phyloP scores from a whole-genome alignment of 2,888 invertebrate species.

The Rhodophaea formosa region DNA sequence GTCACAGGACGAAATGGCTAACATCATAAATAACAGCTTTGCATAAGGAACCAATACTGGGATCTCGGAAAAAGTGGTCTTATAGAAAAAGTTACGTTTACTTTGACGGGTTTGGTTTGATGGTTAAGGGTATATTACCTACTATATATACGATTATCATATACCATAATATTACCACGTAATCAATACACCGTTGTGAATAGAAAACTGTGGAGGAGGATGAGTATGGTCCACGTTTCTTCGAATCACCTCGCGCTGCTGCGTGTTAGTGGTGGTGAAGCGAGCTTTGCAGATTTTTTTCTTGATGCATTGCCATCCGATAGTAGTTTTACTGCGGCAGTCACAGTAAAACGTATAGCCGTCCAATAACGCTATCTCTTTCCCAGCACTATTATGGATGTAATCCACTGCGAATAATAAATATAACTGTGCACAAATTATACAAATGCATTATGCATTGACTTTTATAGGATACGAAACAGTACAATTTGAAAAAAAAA shows the following conservation, averaged over 20 bases:
- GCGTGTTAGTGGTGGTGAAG: not conserved
- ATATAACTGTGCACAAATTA: too few relatives aligned
- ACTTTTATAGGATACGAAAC: too few relatives aligned
- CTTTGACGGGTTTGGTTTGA: too few relatives aligned
- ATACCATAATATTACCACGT: not conserved
- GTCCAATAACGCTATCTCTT: conserved; percentile 23
- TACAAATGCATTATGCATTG: too few relatives aligned
- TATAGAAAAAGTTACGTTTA: too few relatives aligned
- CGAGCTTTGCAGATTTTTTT: not conserved
- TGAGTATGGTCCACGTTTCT: conserved; percentile 17
- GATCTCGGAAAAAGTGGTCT: too few relatives aligned
- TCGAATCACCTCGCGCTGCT: not conserved
- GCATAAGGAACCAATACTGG: too few relatives aligned
- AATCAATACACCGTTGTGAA: not conserved
- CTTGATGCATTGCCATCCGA: not conserved
- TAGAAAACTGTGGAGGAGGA: not conserved
- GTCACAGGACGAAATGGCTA: too few relatives aligned
- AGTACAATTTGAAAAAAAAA: too few relatives aligned
- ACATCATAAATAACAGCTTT: too few relatives aligned
- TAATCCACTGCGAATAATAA: not conserved
- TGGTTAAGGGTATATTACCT: too few relatives aligned
- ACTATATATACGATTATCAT: too few relatives aligned
- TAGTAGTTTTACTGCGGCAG: not conserved
- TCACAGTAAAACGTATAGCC: conserved; percentile 42
- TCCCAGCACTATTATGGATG: not conserved